Base-by-base conservation (phyloP, 2,113 vertebrate species). In the Psittacula cyanocephala region DNA sequence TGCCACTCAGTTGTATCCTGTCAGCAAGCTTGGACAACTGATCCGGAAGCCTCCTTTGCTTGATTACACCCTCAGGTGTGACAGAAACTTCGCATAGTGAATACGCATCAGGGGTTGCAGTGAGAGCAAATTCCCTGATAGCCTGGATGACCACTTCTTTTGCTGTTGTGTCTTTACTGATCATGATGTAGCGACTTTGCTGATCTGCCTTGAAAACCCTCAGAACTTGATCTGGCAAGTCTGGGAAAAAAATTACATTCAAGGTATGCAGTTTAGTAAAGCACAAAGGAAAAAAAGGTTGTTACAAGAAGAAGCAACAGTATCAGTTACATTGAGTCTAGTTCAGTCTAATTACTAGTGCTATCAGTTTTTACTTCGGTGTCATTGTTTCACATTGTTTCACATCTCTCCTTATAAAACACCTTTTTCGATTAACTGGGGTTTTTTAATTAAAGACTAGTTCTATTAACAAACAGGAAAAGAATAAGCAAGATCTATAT, bases 101-200 rank as follows among this genome's bases (percentile, higher is more conserved):
- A 74, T 99, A 99, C 0, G 99, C 98, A 60, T 99, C 99, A 0
- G 99, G 96, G 1, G 99, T 97, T 27, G 99, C 98, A 7, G 99
- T 99, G 81, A 99, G 97, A 50, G 99, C 99, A 57, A 99, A 99
- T 84, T 99, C 99, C 86, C 99, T 97, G 97, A 99, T 99, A 41
- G 99, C 99, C 97, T 99, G 99, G 77, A 98, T 96, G 59, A 99
- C 99, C 76, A 99, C 99, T 96, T 99, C 99, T 92, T 99, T 99
- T 4, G 99, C 99, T 5, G 99, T 99, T 7, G 99, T 99, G 96
- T 99, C 99, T 93, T 99, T 99, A 86, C 99, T 99, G 90, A 99
- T 99, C 99, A 99, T 99, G 96, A 99, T 99, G 97, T 99, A 99
- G 15, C 99, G 99, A 76, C 99, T 99, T 95, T 99, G 99, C 97